Evolutionary conservation across 2,797 vertebrate species (phyloP).

Genomic region (Gobio occitaniae): DNA sequence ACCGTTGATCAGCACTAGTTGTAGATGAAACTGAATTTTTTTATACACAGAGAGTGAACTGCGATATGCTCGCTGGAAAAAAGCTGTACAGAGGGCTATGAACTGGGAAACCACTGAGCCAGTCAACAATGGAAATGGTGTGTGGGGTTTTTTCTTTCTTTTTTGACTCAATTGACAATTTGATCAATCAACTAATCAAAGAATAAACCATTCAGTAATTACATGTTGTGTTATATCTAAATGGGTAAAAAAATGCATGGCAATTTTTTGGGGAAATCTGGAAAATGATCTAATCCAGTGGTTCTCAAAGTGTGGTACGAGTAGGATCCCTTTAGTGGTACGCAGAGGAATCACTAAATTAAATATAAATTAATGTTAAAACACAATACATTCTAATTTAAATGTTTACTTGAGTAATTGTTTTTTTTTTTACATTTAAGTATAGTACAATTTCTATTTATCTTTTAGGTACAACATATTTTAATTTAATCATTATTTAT

Average conservation of each 20-base stretch:
- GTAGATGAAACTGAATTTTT: background rate
- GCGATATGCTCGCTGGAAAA: constrained; percentile 96
- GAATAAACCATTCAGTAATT: background rate
- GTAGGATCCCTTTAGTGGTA: too few species aligned
- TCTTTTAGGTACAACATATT: too few species aligned
- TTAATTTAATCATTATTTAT: too few species aligned
- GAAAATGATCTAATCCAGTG: background rate
- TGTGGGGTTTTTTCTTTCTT: background rate
- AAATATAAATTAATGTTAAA: too few species aligned
- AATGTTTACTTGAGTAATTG: too few species aligned
- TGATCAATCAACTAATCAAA: background rate
- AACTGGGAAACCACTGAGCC: constrained; percentile 90
- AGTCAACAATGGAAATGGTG: constrained; percentile 79
- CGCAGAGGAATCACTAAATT: too few species aligned
- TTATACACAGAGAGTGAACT: constrained; percentile 87
- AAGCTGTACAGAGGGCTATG: constrained; percentile 93
- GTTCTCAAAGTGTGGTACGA: too few species aligned
- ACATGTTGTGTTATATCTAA: background rate
- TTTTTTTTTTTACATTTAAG: too few species aligned
- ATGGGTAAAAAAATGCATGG: background rate
- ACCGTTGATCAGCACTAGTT: background rate
- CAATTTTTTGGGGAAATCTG: background rate
- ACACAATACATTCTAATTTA: too few species aligned
- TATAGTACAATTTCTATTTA: too few species aligned
- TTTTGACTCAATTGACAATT: background rate